phyloP scores from a whole-genome alignment of 2,797 vertebrate genomes.

The Poecilia gillii region DNA sequence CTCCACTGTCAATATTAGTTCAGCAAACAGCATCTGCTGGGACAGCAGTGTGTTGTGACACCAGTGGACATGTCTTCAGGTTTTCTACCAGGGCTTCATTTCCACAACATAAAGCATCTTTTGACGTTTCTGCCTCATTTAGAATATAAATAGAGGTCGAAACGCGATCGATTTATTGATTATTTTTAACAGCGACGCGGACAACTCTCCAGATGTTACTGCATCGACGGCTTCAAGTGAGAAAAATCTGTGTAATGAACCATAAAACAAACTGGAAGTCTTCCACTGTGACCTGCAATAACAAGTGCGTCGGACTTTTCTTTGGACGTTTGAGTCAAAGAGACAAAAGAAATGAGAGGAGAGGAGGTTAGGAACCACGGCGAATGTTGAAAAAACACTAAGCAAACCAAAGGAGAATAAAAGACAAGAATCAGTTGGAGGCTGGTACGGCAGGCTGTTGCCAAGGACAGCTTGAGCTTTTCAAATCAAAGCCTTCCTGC shows the following conservation, averaged over 20 bases:
- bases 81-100: neutral
- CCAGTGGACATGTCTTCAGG: slow-evolving; percentile 28
- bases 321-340: neutral
- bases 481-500: slow-evolving; percentile 51
- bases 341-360: neutral
- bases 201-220: neutral
- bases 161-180: neutral
- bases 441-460: slow-evolving; percentile 23
- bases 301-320: neutral
- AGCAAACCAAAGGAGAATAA: slow-evolving; percentile 17
- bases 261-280: neutral
- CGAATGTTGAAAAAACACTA: neutral
- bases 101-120: neutral
- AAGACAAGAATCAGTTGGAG: slow-evolving; percentile 21
- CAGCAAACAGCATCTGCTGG: slow-evolving; percentile 52
- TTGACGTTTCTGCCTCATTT: neutral
- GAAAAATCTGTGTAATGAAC: neutral
- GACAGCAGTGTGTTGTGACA: slow-evolving; percentile 24
- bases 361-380: neutral
- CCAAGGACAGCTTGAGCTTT: slow-evolving; percentile 33
- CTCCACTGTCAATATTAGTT: slow-evolving; percentile 63
- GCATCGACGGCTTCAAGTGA: neutral
- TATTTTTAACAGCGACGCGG: slow-evolving; percentile 17
- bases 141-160: neutral
- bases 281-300: neutral